These are phyloP conservation scores for Drosophila suboccidentalis DNA, from an alignment of 2,888 invertebrate species.

Conservation along the genomic window DNA sequence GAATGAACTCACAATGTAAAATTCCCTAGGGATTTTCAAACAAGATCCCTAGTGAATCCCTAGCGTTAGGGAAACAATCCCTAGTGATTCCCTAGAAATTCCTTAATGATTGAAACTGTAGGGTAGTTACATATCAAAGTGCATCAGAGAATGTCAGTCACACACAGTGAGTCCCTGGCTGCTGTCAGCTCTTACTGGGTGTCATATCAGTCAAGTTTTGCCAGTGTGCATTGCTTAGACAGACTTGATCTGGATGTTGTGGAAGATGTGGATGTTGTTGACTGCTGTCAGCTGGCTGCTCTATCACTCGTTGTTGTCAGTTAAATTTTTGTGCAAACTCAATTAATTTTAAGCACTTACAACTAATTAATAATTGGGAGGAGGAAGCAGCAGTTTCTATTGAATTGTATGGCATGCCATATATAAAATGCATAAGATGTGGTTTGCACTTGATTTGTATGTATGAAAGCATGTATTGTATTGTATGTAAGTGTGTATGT, in stretches of 20 bases:
- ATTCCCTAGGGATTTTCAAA: no score
- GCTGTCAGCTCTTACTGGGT: slow-evolving; percentile 43
- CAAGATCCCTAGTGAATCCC: no score
- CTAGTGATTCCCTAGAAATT: no score
- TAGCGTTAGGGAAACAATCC: no score
- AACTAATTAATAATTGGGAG: slow-evolving; percentile 41
- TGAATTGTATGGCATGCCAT: slow-evolving; percentile 56
- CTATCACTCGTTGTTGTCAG: slow-evolving; percentile 1
- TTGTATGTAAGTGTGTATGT: background rate
- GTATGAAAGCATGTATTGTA: slow-evolving; percentile 16
- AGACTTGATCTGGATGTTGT: background rate
- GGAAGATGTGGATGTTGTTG: slow-evolving; percentile 4
- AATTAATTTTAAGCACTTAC: slow-evolving; percentile 59
- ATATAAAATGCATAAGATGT: slow-evolving; percentile 63
- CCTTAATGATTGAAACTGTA: no score
- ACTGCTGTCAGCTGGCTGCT: background rate
- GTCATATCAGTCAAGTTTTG: slow-evolving; percentile 61
- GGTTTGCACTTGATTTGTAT: slow-evolving; percentile 60
- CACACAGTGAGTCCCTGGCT: slow-evolving; percentile 11
- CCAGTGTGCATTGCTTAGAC: slow-evolving; percentile 13
- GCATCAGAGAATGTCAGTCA: slow-evolving; percentile 25
- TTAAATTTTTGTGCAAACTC: slow-evolving; percentile 42
- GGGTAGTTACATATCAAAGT: slow-evolving; percentile 38
- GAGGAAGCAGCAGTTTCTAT: slow-evolving; percentile 54
- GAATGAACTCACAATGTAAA: no score